Evolutionary conservation across 2,888 invertebrate genomes (phyloP), one percentile per base, ranked within the genome.

Genomic region (Lycia hirtaria): DNA sequence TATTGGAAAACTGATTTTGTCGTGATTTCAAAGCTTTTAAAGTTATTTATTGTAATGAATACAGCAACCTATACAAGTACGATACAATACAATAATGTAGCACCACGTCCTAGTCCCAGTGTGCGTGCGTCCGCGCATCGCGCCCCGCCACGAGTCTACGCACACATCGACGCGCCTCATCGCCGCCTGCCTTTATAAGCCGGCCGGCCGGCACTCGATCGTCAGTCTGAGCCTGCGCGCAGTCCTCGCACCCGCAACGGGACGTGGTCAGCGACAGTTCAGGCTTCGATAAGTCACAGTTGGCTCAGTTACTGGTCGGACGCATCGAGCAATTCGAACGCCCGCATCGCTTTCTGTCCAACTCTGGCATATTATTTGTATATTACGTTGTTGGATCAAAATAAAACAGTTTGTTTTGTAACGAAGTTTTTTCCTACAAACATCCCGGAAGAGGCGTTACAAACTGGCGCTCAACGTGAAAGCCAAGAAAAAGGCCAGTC

Each of bases 381-480:
- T n/a, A n/a, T n/a, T n/a, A n/a, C n/a, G n/a, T n/a, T n/a, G n/a
- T n/a, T n/a, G n/a, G n/a, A n/a, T n/a, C n/a, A n/a, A n/a, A n/a
- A n/a, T n/a, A n/a, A n/a, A n/a, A n/a, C n/a, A n/a, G n/a, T n/a
- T n/a, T n/a, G n/a, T 19, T 26, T 26, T 3, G 26, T 26, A 6
- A 26, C 26, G 26, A 26, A 26, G 26, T 4, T 5, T 26, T 26
- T 26, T 26, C 12, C 32, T 32, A 32, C 32, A 12, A 12, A n/a
- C n/a, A n/a, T n/a, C 12, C 32, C 32, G 10, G n/a, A 37, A 37
- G 12, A 28, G 15, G 10, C 20, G 48, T 37, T 26, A 48, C 37
- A 49, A 43, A 28, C 43, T 43, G 43, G 28, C 43, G 43, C 43
- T 43, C 43, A 43, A 43, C 43, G 17, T 26, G 9, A 43, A 17